Percentiles rank a stretch among this genome's conserved stretches.
Conservation (phyloP, 1,140 invertebrate genomes). For the Ladona fulva region DNA sequence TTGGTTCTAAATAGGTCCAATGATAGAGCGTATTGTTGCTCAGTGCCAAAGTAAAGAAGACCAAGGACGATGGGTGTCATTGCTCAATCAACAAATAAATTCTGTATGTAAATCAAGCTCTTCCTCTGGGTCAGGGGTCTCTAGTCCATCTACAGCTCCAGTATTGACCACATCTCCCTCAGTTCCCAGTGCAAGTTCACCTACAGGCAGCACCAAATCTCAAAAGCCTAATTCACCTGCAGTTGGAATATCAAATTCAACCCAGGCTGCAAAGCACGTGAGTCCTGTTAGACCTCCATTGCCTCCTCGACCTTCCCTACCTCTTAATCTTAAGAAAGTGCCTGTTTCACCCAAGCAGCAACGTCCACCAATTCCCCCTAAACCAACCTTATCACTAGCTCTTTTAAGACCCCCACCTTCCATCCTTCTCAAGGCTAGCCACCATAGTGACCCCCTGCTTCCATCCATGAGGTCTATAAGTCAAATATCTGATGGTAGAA, state of each 20-base stretch:
- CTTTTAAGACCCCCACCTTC: neutral
- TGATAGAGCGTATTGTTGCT: slow-evolving; percentile 83
- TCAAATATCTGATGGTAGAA: neutral
- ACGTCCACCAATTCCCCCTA: neutral
- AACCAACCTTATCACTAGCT: neutral
- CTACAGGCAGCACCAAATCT: neutral
- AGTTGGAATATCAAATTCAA: neutral
- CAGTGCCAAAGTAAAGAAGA: slow-evolving; percentile 76
- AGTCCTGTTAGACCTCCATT: neutral
- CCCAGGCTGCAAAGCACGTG: neutral
- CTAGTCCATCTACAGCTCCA: neutral
- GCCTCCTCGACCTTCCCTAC: neutral
- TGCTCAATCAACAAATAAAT: slow-evolving; percentile 53
- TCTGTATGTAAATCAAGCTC: neutral
- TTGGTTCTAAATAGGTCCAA: slow-evolving; percentile 49
- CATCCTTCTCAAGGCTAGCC: neutral
- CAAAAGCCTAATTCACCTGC: neutral
- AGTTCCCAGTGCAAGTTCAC: neutral
- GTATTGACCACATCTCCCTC: neutral
- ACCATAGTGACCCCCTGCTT: neutral
- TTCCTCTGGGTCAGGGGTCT: neutral
- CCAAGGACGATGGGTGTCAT: slow-evolving; percentile 77
- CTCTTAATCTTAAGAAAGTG: neutral
- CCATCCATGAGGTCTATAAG: neutral
- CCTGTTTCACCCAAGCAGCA: neutral